Percentiles rank a stretch among this genome's conserved stretches.
phyloP scores from a whole-genome alignment of 2,797 vertebrate species.

The Cossypha caffra region DNA sequence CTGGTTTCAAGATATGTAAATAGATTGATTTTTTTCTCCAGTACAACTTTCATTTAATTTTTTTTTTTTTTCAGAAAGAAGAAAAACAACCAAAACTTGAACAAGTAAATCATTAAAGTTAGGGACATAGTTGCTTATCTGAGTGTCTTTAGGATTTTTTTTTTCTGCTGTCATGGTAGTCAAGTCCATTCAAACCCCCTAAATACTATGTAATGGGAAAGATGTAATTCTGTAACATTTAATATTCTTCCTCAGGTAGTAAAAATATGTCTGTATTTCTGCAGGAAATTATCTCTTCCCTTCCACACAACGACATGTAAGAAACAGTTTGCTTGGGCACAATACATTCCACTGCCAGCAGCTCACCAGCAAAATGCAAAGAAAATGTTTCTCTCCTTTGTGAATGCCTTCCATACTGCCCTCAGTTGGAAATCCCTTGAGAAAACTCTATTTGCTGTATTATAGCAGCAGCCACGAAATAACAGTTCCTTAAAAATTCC shows the following conservation, averaged over 20 bases:
- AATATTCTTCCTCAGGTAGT: not conserved
- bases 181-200: not conserved
- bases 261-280: not conserved
- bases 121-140: not conserved
- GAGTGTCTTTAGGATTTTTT: not conserved
- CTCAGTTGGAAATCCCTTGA: not conserved
- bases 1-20: constrained; percentile 42
- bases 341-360: constrained; percentile 31
- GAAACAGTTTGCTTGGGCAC: not conserved
- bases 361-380: not conserved
- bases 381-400: not conserved
- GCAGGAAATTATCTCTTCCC: not conserved
- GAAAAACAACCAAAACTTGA: not conserved
- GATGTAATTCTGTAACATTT: not conserved
- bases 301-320: not conserved
- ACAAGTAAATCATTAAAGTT: not conserved
- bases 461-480: not conserved
- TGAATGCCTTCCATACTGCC: not conserved
- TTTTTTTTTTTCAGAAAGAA: not conserved
- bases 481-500: not conserved
- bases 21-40: not conserved
- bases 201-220: not conserved
- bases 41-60: not conserved
- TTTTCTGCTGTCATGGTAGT: not conserved
- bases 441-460: not conserved